Evolutionary conservation across 1,140 invertebrate genomes (phyloP), one percentile per base, ranked within the genome.

Genomic region (Meloidogyne floridensis): DNA sequence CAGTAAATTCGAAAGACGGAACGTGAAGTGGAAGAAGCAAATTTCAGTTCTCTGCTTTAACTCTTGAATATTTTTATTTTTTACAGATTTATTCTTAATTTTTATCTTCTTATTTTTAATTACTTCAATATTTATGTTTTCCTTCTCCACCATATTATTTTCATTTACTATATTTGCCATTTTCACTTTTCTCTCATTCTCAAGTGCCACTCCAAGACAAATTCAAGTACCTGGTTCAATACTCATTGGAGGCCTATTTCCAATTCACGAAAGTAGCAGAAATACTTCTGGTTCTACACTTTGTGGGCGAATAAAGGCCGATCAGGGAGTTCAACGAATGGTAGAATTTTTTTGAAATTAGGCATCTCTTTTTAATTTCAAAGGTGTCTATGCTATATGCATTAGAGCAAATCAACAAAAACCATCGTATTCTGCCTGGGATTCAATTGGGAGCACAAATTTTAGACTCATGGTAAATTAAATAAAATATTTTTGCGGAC

Each of bases 381-480:
- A 65, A 79, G 77, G 77, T 95, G 89, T 94, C 94, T 2, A 95
- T 95, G 94, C 90, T 95, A 2, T 95, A 93, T 90, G 94, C 94
- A 6, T 90, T 95, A 10, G 93, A 94, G 86, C 91, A 92, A 59
- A 94, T 95, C 77, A 95, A 95, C 89, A 90, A 89, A 1, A 91
- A 94, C 82, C 84, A 90, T 0, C 86, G 87, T 1, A 90, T 93
- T 15, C 87, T 92, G 42, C 93, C 93, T 0, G 93, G 93, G 71
- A 91, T 94, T 13, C 92, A 89, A 9, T 89, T 95, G 18, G 94
- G 94, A 0, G 93, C 93, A 2, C 93, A 94, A 85, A 94, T 95
- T 80, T 89, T 94, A 15, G 94, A 95, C 89, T 94, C 94, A 0
- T 95, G 94, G 87, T 89, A 72, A 74, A 84, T 72, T 71, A 20